These are phyloP conservation scores for Agrochola circellaris DNA, from an alignment of 2,888 invertebrate species.

Conservation along the genomic window DNA sequence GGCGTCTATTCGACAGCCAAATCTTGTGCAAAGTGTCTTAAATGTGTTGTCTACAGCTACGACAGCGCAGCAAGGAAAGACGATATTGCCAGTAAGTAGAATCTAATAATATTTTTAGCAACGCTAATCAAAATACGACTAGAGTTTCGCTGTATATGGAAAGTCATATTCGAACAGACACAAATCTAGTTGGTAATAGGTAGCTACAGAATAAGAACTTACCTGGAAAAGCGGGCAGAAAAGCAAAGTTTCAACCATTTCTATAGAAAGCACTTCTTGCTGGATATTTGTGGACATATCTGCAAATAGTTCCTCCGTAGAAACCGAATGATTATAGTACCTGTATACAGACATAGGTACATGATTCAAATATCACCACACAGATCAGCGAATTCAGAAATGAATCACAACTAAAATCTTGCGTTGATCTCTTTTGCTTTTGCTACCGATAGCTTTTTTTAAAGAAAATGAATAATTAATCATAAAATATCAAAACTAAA, in stretches of 20 bases:
- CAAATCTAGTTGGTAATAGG: neutral
- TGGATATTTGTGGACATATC: constrained; percentile 85
- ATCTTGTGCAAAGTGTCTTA: neutral
- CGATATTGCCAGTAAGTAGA: neutral
- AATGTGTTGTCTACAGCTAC: neutral
- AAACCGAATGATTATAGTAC: constrained; percentile 86
- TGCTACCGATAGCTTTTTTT: neutral
- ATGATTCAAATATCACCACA: neutral
- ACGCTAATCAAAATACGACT: neutral
- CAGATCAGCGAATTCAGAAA: neutral
- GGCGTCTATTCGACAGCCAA: neutral
- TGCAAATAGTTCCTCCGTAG: constrained; percentile 81
- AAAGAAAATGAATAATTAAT: neutral
- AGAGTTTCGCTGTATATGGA: neutral
- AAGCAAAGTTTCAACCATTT: constrained; percentile 84
- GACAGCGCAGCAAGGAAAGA: neutral
- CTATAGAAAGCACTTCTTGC: constrained; percentile 84
- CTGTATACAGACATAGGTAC: no score
- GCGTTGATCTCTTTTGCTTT: neutral
- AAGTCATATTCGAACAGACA: neutral
- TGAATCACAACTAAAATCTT: neutral
- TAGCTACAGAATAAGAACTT: constrained; percentile 7
- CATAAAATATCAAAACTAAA: neutral
- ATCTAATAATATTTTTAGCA: constrained; percentile 1
- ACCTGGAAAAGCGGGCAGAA: constrained; percentile 86